These are phyloP conservation scores for Actenoides hombroni DNA, from an alignment of 2,113 vertebrate genomes.

Conservation along the genomic window DNA sequence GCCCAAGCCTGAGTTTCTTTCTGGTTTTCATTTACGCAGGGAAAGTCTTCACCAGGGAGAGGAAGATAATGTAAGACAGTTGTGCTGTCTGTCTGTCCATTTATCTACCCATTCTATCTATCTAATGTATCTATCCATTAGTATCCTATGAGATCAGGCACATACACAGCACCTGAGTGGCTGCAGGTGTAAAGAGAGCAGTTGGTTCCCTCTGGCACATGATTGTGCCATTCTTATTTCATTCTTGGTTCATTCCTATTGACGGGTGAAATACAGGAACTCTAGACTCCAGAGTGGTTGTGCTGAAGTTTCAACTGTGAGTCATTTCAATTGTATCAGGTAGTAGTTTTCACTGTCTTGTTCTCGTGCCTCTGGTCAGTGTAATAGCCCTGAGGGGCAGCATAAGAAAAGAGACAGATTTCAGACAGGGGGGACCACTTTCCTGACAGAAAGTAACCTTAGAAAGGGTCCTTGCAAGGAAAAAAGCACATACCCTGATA, in stretches of 20 bases:
- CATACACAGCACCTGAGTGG: not conserved
- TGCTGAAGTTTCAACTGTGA: not conserved
- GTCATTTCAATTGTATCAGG: not conserved
- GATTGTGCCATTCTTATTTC: not conserved
- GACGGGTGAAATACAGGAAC: not conserved
- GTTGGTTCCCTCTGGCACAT: not conserved
- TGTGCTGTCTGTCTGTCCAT: not conserved
- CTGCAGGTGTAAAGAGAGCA: not conserved
- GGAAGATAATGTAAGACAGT: not conserved
- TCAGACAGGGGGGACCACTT: not conserved
- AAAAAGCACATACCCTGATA: not conserved
- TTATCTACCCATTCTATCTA: not conserved
- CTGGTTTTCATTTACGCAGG: not conserved
- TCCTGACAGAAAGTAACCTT: not conserved
- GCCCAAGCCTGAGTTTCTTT: not conserved
- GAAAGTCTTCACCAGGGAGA: not conserved
- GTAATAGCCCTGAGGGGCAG: not conserved
- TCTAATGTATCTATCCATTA: not conserved
- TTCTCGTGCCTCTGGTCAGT: not conserved
- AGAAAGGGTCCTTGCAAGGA: not conserved
- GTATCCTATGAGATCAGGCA: not conserved
- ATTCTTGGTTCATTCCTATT: not conserved
- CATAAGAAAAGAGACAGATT: not conserved
- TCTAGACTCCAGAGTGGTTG: not conserved
- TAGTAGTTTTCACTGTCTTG: not conserved